These are phyloP conservation scores for Oscheius sp. DNA, from an alignment of 2,888 invertebrate genomes.

Conservation along the genomic window DNA sequence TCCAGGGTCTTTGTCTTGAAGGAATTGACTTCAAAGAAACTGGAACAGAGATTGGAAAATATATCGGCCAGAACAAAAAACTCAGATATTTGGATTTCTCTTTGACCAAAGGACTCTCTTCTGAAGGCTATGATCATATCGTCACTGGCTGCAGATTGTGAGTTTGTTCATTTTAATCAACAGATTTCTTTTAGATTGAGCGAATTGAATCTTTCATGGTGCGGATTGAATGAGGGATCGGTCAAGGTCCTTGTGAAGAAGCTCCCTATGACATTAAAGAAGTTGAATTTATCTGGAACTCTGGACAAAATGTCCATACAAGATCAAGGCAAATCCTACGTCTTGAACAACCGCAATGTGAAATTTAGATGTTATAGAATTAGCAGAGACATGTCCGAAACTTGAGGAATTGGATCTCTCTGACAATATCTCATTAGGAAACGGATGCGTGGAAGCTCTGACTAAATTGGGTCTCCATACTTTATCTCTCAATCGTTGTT, in stretches of 20 bases:
- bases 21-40: background rate
- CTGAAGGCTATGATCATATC: background rate
- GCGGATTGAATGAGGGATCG: background rate
- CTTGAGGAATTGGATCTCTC: conserved; percentile 31
- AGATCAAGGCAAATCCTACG: background rate
- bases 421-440: conserved; percentile 19
- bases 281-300: conserved; percentile 27
- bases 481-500: conserved; percentile 31
- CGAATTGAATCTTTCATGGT: conserved; percentile 28
- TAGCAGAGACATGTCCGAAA: conserved; percentile 17
- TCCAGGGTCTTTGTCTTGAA: conserved; percentile 28
- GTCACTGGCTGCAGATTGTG: conserved; percentile 16
- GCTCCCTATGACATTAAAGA: background rate
- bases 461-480: background rate
- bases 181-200: background rate
- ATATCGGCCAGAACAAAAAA: conserved; percentile 15
- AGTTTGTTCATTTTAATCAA: background rate
- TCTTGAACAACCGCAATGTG: background rate
- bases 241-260: background rate
- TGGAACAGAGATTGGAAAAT: conserved; percentile 11
- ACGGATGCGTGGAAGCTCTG: background rate
- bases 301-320: conserved; percentile 14
- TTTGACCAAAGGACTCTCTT: conserved; percentile 1
- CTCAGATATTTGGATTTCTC: conserved; percentile 24
- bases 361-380: conserved; percentile 10